Evolutionary conservation across 2,113 vertebrate genomes (phyloP).

Genomic region (Spizaetus ornatus): DNA sequence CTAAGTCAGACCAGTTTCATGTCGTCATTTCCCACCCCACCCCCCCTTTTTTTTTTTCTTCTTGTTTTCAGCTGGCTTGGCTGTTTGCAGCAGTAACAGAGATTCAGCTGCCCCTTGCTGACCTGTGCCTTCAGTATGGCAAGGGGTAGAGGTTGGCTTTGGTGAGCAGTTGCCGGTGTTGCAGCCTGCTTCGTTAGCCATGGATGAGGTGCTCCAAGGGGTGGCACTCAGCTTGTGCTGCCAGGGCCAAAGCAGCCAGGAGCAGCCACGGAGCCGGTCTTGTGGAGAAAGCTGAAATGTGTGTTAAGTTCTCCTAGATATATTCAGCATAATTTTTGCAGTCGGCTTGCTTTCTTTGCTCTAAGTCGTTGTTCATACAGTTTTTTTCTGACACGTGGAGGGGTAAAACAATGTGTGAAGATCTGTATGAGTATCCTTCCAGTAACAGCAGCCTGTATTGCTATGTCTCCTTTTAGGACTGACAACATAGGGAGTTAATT

Average conservation of each 20-base stretch:
- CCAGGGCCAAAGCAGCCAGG: background rate
- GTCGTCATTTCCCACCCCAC: accelerated
- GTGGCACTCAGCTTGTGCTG: background rate
- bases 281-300: background rate
- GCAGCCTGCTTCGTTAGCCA: accelerated
- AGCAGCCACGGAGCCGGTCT: background rate
- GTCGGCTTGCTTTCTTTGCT: background rate
- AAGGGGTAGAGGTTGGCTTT: background rate
- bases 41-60: background rate
- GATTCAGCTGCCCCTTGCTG: background rate
- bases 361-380: background rate
- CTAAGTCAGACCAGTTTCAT: background rate
- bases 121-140: background rate
- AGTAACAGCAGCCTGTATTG: background rate
- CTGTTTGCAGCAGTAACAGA: background rate
- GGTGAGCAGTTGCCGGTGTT: background rate
- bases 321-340: background rate
- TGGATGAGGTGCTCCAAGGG: background rate
- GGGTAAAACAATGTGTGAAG: background rate
- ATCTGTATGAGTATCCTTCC: background rate
- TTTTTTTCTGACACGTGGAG: background rate
- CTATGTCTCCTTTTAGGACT: background rate
- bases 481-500: background rate
- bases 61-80: background rate
- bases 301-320: background rate